These are phyloP conservation scores for Noctua janthe DNA, from an alignment of 2,888 invertebrate species.

Conservation along the genomic window DNA sequence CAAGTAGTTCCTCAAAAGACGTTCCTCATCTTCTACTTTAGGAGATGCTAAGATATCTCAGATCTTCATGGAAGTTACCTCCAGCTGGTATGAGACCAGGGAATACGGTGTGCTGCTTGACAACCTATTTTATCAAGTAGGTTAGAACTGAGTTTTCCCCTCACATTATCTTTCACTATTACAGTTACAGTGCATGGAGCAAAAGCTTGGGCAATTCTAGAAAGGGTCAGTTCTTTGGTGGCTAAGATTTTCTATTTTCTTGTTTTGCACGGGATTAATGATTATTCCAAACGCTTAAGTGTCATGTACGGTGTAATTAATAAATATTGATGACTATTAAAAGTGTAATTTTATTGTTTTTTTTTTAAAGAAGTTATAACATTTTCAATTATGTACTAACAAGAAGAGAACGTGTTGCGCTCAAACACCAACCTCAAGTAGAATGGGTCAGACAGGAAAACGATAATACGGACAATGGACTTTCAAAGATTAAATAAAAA, in stretches of 20 bases:
- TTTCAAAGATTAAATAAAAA: too few relatives aligned
- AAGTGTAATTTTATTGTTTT: background rate
- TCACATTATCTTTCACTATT: background rate
- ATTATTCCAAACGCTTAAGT: background rate
- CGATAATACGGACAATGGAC: too few relatives aligned
- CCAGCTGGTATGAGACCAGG: too few relatives aligned
- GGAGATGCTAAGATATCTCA: too few relatives aligned
- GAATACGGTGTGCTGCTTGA: background rate
- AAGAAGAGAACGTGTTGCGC: too few relatives aligned
- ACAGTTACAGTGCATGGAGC: background rate
- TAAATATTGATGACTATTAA: conserved; percentile 1
- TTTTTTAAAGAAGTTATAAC: background rate
- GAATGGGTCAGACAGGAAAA: too few relatives aligned
- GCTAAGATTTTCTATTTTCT: background rate
- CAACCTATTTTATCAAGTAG: background rate
- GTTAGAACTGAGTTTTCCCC: background rate
- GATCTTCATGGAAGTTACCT: too few relatives aligned
- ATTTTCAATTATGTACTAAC: background rate
- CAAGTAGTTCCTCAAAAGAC: background rate
- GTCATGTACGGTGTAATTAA: background rate
- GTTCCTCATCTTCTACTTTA: too few relatives aligned
- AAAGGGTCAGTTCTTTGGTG: background rate
- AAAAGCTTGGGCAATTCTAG: background rate
- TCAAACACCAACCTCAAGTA: too few relatives aligned
- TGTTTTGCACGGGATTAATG: background rate